phyloP scores from a whole-genome alignment of 2,113 vertebrate species.

The Leucosticte australis region DNA sequence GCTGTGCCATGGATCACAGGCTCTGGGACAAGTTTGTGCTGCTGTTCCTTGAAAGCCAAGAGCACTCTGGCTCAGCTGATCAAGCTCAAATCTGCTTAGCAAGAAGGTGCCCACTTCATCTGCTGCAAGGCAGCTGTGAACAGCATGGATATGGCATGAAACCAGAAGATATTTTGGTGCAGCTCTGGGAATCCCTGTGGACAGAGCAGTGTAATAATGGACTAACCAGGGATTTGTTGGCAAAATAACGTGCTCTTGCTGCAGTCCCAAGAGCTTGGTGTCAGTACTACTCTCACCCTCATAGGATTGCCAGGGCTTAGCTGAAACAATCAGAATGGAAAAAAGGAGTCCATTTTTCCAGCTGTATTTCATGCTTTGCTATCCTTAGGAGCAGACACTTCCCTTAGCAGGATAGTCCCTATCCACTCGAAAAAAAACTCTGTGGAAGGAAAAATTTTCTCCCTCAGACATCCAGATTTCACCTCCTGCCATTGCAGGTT shows the following conservation, averaged over 20 bases:
- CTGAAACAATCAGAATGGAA: conserved; percentile 7
- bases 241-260: background rate
- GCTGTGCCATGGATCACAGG: background rate
- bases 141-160: background rate
- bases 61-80: background rate
- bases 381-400: background rate
- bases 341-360: background rate
- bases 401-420: background rate
- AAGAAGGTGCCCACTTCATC: background rate
- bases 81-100: background rate
- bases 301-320: conserved; percentile 7
- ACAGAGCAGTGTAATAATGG: background rate
- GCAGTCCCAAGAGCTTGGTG: background rate
- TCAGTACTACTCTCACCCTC: background rate
- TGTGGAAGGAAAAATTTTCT: background rate
- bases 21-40: background rate
- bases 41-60: background rate
- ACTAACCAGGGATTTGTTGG: background rate
- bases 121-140: background rate
- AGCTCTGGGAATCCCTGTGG: background rate
- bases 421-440: background rate
- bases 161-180: background rate
- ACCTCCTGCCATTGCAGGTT: background rate
- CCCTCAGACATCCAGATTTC: background rate
- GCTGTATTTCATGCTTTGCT: background rate